A percentile compares a stretch with the other conserved stretches of the same genome.
Conservation (phyloP, 2,113 vertebrate genomes). For the Ptyas mucosa region DNA sequence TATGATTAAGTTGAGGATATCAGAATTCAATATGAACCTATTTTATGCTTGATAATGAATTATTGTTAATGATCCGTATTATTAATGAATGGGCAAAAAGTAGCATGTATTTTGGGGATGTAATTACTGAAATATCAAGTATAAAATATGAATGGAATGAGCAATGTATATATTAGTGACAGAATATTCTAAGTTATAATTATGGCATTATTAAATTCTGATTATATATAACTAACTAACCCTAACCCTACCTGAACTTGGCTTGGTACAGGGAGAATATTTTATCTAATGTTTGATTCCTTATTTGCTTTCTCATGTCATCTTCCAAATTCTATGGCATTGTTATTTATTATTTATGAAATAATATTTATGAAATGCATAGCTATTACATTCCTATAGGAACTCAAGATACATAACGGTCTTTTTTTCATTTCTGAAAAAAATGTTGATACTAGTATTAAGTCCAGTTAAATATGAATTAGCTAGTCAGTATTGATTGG, state of each 20-base stretch:
- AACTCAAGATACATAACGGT: background rate
- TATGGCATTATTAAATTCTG: background rate
- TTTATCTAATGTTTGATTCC: background rate
- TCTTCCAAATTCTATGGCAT: background rate
- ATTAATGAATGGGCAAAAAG: background rate
- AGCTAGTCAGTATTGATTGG: constrained; percentile 14
- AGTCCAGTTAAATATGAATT: constrained; percentile 50
- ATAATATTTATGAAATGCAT: background rate
- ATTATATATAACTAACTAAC: background rate
- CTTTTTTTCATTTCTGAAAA: background rate
- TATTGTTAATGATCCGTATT: background rate
- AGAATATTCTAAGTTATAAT: background rate
- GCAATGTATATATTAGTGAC: background rate
- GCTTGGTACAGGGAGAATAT: background rate
- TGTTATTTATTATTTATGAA: background rate
- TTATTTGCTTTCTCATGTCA: background rate
- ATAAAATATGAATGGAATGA: background rate
- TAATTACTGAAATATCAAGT: background rate
- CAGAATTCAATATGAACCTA: background rate
- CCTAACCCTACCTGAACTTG: background rate
- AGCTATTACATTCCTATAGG: background rate
- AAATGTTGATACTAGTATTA: constrained; percentile 35
- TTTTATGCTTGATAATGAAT: background rate
- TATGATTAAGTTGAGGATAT: background rate
- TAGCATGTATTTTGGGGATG: background rate